A percentile compares a stretch with the other conserved stretches of the same genome.
These are phyloP conservation scores for Orthonychiurus folsomi DNA, from an alignment of 2,888 invertebrate genomes.

Conservation along the genomic window DNA sequence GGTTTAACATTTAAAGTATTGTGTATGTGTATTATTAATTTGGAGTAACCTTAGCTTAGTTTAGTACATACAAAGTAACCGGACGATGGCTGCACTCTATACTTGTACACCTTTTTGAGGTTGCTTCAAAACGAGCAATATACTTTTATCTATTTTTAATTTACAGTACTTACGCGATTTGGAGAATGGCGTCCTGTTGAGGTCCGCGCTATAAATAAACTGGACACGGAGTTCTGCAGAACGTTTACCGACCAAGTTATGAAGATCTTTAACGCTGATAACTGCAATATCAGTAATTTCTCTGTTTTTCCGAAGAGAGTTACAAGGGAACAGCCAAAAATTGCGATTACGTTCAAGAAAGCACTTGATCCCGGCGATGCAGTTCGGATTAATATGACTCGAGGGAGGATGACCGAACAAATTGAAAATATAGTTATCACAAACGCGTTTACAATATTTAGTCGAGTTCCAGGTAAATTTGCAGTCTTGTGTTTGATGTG, in stretches of 20 bases:
- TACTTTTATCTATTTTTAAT: too few species aligned
- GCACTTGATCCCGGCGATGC: conserved; percentile 25
- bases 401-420: conserved; percentile 21
- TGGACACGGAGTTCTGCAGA: conserved; percentile 36
- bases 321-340: conserved; percentile 35
- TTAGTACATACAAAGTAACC: too few species aligned
- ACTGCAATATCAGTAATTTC: conserved; percentile 33
- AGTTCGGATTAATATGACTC: conserved; percentile 28
- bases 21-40: too few species aligned
- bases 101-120: too few species aligned
- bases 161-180: conserved; percentile 37
- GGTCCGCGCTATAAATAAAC: conserved; percentile 28
- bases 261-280: conserved; percentile 36
- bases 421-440: conserved; percentile 22
- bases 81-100: too few species aligned
- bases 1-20: too few species aligned
- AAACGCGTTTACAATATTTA: conserved; percentile 33
- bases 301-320: conserved; percentile 39
- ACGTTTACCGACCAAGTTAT: conserved; percentile 38
- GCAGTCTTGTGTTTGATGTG: too few species aligned
- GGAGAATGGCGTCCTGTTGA: conserved; percentile 38
- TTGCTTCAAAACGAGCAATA: too few species aligned
- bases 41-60: too few species aligned
- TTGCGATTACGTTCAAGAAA: conserved; percentile 34
- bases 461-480: conserved; percentile 39